Base-by-base conservation (phyloP, 1,140 invertebrate species). In the Drosophila subpulchrella region DNA sequence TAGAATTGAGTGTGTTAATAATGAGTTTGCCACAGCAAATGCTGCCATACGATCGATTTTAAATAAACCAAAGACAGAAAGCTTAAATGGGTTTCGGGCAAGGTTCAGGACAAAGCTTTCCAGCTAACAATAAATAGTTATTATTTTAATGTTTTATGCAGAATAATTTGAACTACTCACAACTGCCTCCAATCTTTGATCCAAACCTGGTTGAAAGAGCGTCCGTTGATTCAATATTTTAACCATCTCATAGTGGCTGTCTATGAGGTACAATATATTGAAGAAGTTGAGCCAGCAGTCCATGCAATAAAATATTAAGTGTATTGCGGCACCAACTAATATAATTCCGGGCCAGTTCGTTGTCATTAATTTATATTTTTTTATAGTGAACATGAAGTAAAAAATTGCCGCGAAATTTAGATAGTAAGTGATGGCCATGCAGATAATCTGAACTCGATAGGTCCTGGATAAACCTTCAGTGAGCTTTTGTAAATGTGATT, bases 21-120 rank as follows among this genome's bases (percentile, higher is more conserved):
- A 8, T 4, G 80, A 83, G n/a, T 73, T 83, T 12, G 15, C 53
- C 65, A 75, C 32, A 0, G 65, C 20, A 34, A 78, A 53, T 3
- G 15, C 10, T 8, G 36, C 11, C 0, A 41, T 11, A 6, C 66
- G 58, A 17, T 57, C 6, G 0, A 53, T 1, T 0, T 51, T 32
- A 24, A 59, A 75, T 5, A 57, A 30, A 0, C 58, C 56, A 2
- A 67, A 36, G 4, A 83, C 50, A 8, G 20, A 4, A 6, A 83
- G n/a, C 36, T 27, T 78, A 1, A 79, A 15, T 0, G 75, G 72
- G 42, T 83, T 63, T 3, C 61, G 56, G 0, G 38, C 55, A 54
- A 83, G n/a, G n/a, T 83, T 81, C 6, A 84, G 34, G 13, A 63
- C 39, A 56, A 85, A 74, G 5, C 8, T 46, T 0, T 77, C 55